These are phyloP conservation scores for Crossoptilon crossoptilon DNA, from an alignment of 2,797 vertebrate species.

Conservation along the genomic window DNA sequence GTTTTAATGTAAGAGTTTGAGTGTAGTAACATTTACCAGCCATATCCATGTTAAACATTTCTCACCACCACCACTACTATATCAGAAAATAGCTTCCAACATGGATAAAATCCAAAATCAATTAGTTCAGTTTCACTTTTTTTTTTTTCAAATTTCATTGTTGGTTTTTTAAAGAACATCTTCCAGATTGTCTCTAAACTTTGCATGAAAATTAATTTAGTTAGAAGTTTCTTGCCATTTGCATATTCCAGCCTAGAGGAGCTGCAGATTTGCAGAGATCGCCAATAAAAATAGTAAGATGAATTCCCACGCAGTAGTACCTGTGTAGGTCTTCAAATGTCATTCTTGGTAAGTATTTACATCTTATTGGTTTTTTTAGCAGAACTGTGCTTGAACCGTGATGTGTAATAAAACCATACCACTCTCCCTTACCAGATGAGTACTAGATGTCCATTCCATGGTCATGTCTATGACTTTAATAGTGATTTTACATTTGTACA, in stretches of 20 bases:
- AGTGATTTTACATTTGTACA: background rate
- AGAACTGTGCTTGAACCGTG: background rate
- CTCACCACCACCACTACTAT: background rate
- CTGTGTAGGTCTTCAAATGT: constrained; percentile 13
- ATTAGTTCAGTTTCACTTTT: constrained; percentile 75
- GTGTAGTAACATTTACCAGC: constrained; percentile 64
- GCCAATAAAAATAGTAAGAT: constrained; percentile 12
- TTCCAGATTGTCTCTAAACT: constrained; percentile 55
- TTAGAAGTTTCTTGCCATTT: constrained; percentile 22
- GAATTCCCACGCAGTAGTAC: constrained; percentile 25
- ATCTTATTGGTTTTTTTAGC: background rate
- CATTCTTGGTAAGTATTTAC: background rate
- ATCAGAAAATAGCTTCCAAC: constrained; percentile 73
- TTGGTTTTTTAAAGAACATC: constrained; percentile 57
- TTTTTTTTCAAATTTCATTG: constrained; percentile 68
- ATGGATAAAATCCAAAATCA: constrained; percentile 73
- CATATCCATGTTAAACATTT: constrained; percentile 69
- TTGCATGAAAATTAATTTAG: constrained; percentile 48
- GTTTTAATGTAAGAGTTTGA: background rate
- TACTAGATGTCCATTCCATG: background rate
- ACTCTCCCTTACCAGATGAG: background rate
- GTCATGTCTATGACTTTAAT: background rate
- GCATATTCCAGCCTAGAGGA: background rate
- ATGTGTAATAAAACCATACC: background rate
- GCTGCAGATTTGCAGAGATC: background rate